phyloP scores from a whole-genome alignment of 2,888 invertebrate genomes.

The Patella pellucida region DNA sequence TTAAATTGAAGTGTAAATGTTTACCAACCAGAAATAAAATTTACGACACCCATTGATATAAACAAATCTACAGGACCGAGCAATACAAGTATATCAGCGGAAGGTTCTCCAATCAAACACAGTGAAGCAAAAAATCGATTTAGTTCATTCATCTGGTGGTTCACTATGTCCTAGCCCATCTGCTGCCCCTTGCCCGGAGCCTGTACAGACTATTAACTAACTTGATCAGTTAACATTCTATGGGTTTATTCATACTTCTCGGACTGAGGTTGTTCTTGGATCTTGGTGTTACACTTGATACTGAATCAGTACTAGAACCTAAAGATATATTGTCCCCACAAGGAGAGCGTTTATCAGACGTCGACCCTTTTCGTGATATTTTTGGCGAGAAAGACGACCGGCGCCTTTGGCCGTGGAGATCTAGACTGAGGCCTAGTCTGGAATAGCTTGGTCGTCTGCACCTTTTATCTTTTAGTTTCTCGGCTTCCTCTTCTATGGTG shows the following conservation, averaged over 20 bases:
- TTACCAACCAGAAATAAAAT: too few species aligned
- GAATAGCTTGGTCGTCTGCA: conserved; percentile 38
- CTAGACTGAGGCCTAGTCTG: conserved; percentile 22
- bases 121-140: too few species aligned
- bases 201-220: too few species aligned
- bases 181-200: too few species aligned
- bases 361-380: conserved; percentile 1
- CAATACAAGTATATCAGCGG: too few species aligned
- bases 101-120: too few species aligned
- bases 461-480: conserved; percentile 37
- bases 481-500: conserved; percentile 41
- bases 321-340: neutral
- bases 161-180: too few species aligned
- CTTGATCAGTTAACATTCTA: too few species aligned
- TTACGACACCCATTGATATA: too few species aligned
- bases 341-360: neutral
- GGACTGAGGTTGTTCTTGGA: neutral
- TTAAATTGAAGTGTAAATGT: too few species aligned
- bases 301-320: neutral
- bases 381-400: conserved; percentile 7
- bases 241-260: neutral
- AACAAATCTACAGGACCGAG: too few species aligned
- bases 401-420: conserved; percentile 34
- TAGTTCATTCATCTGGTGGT: too few species aligned
- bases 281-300: neutral